Evolutionary conservation across 2,797 vertebrate genomes (phyloP).

Genomic region (Silurus lanzhouensis): DNA sequence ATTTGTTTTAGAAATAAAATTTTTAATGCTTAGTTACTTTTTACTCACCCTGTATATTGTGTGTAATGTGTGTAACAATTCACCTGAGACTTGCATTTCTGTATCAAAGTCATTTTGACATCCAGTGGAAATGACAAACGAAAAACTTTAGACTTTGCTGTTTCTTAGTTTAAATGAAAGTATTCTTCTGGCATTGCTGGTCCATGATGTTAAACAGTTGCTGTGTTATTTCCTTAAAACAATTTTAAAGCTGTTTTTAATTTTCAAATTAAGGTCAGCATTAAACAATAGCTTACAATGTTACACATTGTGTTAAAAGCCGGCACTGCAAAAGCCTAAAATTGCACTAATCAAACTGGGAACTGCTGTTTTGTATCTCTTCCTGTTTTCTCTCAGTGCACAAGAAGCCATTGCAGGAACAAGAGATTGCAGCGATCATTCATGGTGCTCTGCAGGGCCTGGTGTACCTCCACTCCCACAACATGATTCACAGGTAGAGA

Average conservation of each 20-base stretch:
- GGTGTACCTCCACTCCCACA: slow-evolving; percentile 92
- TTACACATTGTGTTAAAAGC: background rate
- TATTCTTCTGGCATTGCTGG: background rate
- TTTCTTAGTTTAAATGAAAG: background rate
- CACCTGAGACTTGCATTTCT: background rate
- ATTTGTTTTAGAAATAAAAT: background rate
- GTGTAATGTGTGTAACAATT: background rate
- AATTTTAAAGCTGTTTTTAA: too few species aligned
- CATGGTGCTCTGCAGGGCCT: slow-evolving; percentile 90
- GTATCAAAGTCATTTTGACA: background rate
- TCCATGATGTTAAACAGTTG: background rate
- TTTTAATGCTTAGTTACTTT: too few species aligned
- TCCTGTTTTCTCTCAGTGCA: slow-evolving; percentile 76
- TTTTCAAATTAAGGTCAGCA: background rate
- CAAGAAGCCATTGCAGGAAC: slow-evolving; percentile 92
- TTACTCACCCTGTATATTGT: background rate
- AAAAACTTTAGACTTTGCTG: background rate
- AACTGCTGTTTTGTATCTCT: slow-evolving; percentile 16
- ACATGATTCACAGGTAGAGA: slow-evolving; percentile 92
- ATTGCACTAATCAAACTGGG: background rate
- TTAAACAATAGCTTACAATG: background rate
- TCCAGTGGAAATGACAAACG: background rate
- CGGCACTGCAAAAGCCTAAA: background rate
- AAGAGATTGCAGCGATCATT: slow-evolving; percentile 91
- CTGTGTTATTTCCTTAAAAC: background rate